Evolutionary conservation across 2,113 vertebrate species (phyloP).

Genomic region (Amphiprion ocellaris): DNA sequence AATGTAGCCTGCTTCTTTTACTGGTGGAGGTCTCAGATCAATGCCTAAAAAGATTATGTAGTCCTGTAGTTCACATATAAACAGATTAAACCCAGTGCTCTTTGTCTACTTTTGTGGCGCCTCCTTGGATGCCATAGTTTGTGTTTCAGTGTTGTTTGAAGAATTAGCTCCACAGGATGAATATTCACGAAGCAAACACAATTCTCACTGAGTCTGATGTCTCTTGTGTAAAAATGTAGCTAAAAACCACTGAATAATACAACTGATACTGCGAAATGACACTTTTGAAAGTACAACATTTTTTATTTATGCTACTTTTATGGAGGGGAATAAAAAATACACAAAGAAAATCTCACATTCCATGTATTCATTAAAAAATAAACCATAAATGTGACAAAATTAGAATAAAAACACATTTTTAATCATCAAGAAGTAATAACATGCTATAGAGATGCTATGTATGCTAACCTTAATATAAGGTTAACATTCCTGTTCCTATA

Average conservation of each 20-base stretch:
- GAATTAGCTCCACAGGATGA: not conserved
- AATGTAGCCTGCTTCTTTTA: conserved; percentile 1
- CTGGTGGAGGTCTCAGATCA: not conserved
- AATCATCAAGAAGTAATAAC: not conserved
- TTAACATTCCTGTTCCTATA: not conserved
- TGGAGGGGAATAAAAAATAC: not conserved
- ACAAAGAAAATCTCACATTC: not conserved
- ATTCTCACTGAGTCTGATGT: not conserved
- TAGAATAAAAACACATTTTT: not conserved
- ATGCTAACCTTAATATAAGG: conserved; percentile 44
- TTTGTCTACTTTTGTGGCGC: not conserved
- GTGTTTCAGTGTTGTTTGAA: not conserved
- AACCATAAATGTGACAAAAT: conserved; percentile 8
- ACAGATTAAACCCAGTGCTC: not conserved
- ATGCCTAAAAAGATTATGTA: not conserved
- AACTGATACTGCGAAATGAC: not conserved
- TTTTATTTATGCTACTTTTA: conserved; percentile 21
- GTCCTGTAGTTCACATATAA: not conserved
- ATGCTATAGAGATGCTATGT: not conserved
- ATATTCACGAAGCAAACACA: not conserved
- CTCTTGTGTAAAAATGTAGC: not conserved
- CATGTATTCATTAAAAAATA: conserved; percentile 10
- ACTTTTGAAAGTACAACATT: conserved; percentile 5
- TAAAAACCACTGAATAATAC: not conserved
- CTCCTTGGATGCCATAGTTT: not conserved